Conservation (phyloP, 23 tunicate species). For the Clavelina lepadiformis region DNA sequence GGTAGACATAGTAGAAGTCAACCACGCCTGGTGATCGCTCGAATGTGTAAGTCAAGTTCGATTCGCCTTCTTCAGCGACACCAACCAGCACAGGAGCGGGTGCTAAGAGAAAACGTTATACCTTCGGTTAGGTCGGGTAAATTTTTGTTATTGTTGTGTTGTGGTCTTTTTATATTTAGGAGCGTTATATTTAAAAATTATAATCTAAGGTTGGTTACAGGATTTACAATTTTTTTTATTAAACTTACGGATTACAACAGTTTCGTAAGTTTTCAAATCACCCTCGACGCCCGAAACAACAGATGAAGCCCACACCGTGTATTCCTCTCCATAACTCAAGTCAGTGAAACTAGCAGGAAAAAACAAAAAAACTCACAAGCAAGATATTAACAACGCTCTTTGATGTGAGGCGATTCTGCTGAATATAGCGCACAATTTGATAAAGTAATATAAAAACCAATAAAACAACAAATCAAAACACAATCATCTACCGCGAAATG, state of each 20-base stretch:
- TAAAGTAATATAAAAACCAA: no score
- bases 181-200: background rate
- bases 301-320: slow-evolving; percentile 7
- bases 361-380: no score
- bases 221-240: no score
- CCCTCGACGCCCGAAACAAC: slow-evolving; percentile 15
- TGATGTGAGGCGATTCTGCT: no score
- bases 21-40: background rate
- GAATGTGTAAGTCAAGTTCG: background rate
- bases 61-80: background rate
- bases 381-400: no score
- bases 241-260: slow-evolving; percentile 42
- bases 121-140: no score
- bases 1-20: slow-evolving; percentile 3
- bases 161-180: no score
- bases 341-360: slow-evolving; percentile 9
- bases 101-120: no score
- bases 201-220: background rate
- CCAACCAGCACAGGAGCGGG: slow-evolving; percentile 14
- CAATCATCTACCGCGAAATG: no score
- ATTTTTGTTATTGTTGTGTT: no score
- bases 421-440: no score
- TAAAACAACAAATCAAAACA: no score
- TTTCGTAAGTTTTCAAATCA: background rate
- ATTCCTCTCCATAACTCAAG: slow-evolving; percentile 34